These are phyloP conservation scores for Chauna torquata DNA, from an alignment of 2,113 vertebrate genomes.

Conservation along the genomic window DNA sequence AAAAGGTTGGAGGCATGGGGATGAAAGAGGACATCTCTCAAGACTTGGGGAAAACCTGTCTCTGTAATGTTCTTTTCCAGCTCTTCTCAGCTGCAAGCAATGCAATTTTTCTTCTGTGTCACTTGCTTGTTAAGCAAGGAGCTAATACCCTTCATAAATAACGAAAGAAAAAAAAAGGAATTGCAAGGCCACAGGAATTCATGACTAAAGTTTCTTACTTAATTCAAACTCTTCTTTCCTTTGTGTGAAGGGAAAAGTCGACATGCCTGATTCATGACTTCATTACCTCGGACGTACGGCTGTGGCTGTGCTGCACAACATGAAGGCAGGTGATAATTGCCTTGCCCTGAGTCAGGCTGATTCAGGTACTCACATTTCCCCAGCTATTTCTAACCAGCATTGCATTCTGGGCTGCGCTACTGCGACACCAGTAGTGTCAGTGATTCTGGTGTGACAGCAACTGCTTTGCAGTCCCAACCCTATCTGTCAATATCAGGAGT, in stretches of 20 bases:
- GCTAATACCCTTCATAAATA: background rate
- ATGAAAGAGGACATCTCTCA: background rate
- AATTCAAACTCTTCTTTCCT: background rate
- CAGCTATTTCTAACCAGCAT: background rate
- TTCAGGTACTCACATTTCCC: background rate
- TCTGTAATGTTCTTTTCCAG: background rate
- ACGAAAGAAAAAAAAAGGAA: background rate
- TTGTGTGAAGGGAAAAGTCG: background rate
- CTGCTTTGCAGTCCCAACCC: background rate
- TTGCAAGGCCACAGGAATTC: background rate
- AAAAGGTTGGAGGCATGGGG: background rate
- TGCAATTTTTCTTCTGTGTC: background rate
- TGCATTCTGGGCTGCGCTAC: background rate
- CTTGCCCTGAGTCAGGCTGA: background rate
- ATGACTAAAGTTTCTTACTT: background rate
- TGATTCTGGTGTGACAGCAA: no score
- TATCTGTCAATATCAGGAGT: background rate
- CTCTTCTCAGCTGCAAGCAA: background rate
- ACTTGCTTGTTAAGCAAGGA: background rate
- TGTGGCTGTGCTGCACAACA: background rate
- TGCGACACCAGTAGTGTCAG: background rate
- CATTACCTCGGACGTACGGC: background rate
- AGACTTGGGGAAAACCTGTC: background rate
- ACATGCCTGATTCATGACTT: rapidly evolving
- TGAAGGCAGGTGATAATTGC: background rate